phyloP scores from a whole-genome alignment of 1,140 invertebrate genomes.

The Atopsyche davidsoni region DNA sequence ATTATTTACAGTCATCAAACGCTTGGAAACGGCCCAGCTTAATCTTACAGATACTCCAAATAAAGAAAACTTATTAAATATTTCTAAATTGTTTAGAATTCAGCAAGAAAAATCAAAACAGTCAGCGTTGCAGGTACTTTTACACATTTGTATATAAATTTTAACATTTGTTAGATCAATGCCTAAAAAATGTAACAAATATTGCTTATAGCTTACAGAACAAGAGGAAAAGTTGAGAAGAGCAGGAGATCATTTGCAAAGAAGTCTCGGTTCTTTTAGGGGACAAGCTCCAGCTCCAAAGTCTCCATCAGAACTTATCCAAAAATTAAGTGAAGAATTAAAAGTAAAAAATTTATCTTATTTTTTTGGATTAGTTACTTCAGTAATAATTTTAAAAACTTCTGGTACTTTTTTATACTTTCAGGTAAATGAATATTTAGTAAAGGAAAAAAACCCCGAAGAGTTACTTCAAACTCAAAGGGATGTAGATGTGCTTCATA shows the following conservation, averaged over 20 bases:
- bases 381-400: neutral
- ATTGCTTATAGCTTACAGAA: conserved; percentile 37
- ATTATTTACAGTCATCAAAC: conserved; percentile 58
- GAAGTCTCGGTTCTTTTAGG: conserved; percentile 44
- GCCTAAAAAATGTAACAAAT: neutral
- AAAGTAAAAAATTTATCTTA: conserved; percentile 44
- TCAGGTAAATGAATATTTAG: conserved; percentile 64
- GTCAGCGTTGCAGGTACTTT: conserved; percentile 53
- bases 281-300: conserved; percentile 48
- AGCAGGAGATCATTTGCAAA: conserved; percentile 42
- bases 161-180: conserved; percentile 10
- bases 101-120: conserved; percentile 71
- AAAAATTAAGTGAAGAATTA: conserved; percentile 71
- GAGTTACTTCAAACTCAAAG: conserved; percentile 59
- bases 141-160: neutral
- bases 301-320: conserved; percentile 50
- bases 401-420: conserved; percentile 24
- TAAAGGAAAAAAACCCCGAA: conserved; percentile 71
- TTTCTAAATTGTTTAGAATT: conserved; percentile 53
- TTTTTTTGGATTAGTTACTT: conserved; percentile 4
- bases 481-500: conserved; percentile 62
- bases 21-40: conserved; percentile 60
- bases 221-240: conserved; percentile 44
- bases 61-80: conserved; percentile 42
- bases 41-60: conserved; percentile 42